Conservation (phyloP, 2,888 invertebrate species). For the Priocnemis perturbator region DNA sequence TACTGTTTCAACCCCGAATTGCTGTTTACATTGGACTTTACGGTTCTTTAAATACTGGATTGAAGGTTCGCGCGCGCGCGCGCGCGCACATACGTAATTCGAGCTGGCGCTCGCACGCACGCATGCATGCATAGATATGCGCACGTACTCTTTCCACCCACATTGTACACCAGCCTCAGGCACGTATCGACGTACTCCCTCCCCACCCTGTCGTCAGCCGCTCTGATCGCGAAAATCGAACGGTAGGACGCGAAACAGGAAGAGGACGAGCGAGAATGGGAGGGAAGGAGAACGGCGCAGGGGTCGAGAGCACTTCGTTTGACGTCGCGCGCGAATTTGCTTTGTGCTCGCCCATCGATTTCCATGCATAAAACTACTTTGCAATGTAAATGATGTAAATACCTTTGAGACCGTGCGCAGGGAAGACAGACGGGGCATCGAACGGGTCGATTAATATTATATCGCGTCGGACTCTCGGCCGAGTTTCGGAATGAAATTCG, state of each 20-base stretch:
- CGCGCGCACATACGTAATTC: conserved; percentile 28
- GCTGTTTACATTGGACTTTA: conserved; percentile 31
- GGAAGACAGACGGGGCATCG: too few species aligned
- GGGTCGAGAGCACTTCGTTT: not conserved
- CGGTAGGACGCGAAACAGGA: too few species aligned
- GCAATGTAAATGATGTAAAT: too few species aligned
- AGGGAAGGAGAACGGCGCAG: not conserved
- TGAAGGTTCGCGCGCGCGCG: conserved; percentile 15
- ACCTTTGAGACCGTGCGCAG: too few species aligned
- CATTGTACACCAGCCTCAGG: conserved; percentile 16
- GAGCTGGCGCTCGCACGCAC: not conserved
- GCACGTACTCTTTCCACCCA: conserved; percentile 23
- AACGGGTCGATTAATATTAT: too few species aligned
- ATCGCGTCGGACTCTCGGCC: too few species aligned
- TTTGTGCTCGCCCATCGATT: too few species aligned
- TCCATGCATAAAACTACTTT: too few species aligned
- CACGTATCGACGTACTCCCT: conserved; percentile 1
- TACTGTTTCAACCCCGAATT: conserved; percentile 10
- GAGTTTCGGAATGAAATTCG: too few species aligned
- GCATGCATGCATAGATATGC: conserved; percentile 1
- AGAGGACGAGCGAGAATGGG: not conserved
- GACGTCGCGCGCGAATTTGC: not conserved
- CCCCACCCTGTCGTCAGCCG: too few species aligned
- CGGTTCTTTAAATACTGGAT: conserved; percentile 32
- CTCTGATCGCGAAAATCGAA: too few species aligned